Evolutionary conservation across 2,797 vertebrate genomes (phyloP), one percentile per base, ranked within the genome.

Genomic region (Meda fulgida): DNA sequence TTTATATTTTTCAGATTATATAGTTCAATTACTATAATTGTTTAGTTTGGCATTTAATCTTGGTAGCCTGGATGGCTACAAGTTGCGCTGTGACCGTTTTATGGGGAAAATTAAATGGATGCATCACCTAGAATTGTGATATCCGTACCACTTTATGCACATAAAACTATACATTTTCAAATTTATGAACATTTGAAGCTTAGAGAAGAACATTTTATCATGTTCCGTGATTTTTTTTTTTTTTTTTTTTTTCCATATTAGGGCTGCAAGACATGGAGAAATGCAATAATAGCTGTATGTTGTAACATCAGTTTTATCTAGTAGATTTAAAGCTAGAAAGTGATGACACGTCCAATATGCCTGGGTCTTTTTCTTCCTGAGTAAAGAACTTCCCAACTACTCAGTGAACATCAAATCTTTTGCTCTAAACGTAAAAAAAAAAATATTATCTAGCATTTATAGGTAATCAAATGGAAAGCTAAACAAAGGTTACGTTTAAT

Each of bases 41-140:
- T 31, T 31, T 65, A 31, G 26, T 29, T 21, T 81, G 21, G 55
- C 73, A 21, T 36, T 51, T 69, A 23, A 77, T 77, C 31, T 11
- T 77, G 11, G 55, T 34, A 23, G 51, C 5, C 46, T 48, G 18
- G 29, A 16, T 83, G 72, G 9, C 18, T 43, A 63, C 6, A 40
- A 83, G 34, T 66, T 75, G 46, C 11, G 55, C 26, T 79, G 34
- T 63, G 79, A 46, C 16, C 38, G 34, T 77, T 69, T 69, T 48
- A 86, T 78, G 51, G 67, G 38, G 46, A 80, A 71, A 36, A 34
- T 66, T 38, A 3, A 83, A 76, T 29, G 11, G 19, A 55, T 63
- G 4, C 43, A 36, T 70, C 79, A 55, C 23, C 7, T 34, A 81
- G 14, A 63, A 73, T 73, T 48, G 26, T 66, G 3, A 66, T 63